phyloP scores from a whole-genome alignment of 2,888 invertebrate species.

The Dasypogon diadema region DNA sequence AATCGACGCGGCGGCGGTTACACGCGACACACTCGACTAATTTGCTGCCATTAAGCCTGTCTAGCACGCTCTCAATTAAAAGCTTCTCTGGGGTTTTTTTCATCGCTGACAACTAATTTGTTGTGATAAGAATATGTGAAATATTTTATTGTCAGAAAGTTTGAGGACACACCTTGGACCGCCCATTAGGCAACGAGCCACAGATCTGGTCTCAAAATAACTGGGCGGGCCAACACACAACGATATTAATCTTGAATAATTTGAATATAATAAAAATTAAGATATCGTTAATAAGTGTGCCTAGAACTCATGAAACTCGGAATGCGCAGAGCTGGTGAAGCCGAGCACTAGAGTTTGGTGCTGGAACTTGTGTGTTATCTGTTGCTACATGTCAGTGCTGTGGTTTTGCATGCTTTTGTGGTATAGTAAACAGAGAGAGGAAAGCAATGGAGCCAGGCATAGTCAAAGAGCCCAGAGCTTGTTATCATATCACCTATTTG shows the following conservation, averaged over 20 bases:
- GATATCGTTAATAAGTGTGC: constrained; percentile 13
- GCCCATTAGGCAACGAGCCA: background rate
- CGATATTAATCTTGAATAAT: constrained; percentile 11
- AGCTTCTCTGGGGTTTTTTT: background rate
- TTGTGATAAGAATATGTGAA: background rate
- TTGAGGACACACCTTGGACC: constrained; percentile 20
- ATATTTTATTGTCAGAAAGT: constrained; percentile 1
- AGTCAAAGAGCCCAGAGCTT: background rate
- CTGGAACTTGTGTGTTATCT: background rate
- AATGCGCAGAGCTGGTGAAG: background rate
- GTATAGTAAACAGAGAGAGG: background rate
- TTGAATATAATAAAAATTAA: constrained; percentile 41
- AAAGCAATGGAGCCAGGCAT: background rate
- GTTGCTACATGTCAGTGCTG: constrained; percentile 1
- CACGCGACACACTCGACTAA: constrained; percentile 22
- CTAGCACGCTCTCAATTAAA: constrained; percentile 6
- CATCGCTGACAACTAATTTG: constrained; percentile 13
- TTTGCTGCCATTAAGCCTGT: constrained; percentile 9
- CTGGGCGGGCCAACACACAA: constrained; percentile 22
- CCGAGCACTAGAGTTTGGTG: background rate
- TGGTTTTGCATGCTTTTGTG: background rate
- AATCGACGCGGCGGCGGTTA: too few species aligned
- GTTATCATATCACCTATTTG: constrained; percentile 39
- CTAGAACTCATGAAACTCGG: background rate
- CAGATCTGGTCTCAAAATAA: background rate